phyloP scores from a whole-genome alignment of 2,797 vertebrate species.

The Ateles fusciceps region DNA sequence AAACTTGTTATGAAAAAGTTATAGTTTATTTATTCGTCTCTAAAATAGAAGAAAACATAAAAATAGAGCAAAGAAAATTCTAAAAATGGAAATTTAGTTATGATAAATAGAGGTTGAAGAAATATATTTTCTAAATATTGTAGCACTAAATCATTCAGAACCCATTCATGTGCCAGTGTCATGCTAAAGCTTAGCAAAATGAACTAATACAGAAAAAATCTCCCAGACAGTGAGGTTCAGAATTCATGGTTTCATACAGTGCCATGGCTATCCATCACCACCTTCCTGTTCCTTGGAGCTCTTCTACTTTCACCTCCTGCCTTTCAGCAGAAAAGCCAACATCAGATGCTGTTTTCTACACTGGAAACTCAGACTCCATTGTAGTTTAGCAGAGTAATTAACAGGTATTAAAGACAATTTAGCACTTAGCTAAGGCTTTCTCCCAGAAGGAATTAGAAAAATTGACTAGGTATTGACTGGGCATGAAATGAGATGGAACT shows the following conservation, averaged over 20 bases:
- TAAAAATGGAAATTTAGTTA: conserved; percentile 38
- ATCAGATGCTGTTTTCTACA: background rate
- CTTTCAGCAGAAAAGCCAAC: background rate
- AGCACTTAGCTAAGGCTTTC: background rate
- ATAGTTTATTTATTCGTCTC: background rate
- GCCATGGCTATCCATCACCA: background rate
- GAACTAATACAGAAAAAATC: background rate
- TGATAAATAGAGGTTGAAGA: background rate
- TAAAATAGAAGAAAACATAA: conserved; percentile 36
- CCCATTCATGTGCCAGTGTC: background rate
- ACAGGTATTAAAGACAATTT: background rate
- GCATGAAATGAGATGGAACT: background rate
- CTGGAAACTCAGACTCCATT: background rate
- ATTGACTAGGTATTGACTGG: background rate
- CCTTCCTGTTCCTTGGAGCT: background rate
- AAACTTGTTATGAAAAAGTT: conserved; percentile 30
- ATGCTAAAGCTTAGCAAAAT: background rate
- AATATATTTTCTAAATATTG: background rate
- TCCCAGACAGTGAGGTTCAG: background rate
- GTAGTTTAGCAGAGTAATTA: background rate
- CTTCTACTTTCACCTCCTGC: background rate
- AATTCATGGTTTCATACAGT: background rate
- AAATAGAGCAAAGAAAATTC: background rate
- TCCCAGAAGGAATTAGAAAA: background rate
- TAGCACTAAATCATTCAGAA: conserved; percentile 4